Base-by-base conservation (phyloP, 1,140 invertebrate genomes). In the Pinna nobilis region DNA sequence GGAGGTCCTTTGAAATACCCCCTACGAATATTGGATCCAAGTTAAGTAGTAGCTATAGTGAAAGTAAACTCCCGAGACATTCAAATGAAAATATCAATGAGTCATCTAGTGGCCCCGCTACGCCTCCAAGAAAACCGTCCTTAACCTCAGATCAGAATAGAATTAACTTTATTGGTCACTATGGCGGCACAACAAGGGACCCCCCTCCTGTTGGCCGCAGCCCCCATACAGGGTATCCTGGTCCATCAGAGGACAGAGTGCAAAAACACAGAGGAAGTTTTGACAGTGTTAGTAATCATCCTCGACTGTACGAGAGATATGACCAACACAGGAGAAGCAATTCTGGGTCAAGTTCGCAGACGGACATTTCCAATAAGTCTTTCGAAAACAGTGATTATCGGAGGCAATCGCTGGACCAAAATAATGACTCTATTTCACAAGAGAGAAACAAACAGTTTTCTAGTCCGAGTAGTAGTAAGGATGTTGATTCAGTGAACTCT, bases 101-200 rank as follows among this genome's bases (percentile, higher is more conserved):
- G n/a, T n/a, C n/a, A n/a, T n/a, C n/a, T n/a, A n/a, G n/a, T n/a
- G n/a, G n/a, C n/a, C n/a, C n/a, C n/a, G n/a, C n/a, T n/a, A n/a
- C n/a, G n/a, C 49, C 60, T 63, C 60, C 60, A 20, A 44, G 60
- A 63, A 39, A n/a, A 30, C 25, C 53, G 30, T 69, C 66, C 15
- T 60, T 60, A 9, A 35, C 66, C 4, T 41, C 44, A 2, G 66
- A 69, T 13, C 57, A 32, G 53, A 35, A 59, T 47, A 41, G 41
- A 47, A 28, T 59, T n/a, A 60, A 69, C 37, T 49, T 28, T 47
- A 25, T 44, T 33, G 66, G 55, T 25, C 37, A 60, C 2, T 55
- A 55, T 28, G 50, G 64, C 35, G 66, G 53, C 3, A 47, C 18
- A 30, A 41, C 28, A 35, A 59, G n/a, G 44, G 18, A 61, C 15